A percentile compares a stretch with the other conserved stretches of the same genome.
Evolutionary conservation across 2,797 vertebrate species (phyloP).

Genomic region (Rhinichthys osculus): DNA sequence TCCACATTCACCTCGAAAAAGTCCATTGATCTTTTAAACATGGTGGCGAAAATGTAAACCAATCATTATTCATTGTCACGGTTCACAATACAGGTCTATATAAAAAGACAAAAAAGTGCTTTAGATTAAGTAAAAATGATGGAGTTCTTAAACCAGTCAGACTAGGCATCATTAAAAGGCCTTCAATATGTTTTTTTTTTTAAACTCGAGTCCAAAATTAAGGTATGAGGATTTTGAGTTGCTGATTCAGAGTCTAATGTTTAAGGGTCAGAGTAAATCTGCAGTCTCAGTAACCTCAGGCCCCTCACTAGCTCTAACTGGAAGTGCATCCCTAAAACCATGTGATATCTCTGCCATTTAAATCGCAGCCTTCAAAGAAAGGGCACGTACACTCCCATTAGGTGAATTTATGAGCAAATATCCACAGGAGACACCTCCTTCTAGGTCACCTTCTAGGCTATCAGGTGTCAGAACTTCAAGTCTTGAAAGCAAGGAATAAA

Average conservation of each 20-base stretch:
- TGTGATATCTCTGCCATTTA: constrained; percentile 25
- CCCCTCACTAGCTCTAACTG: constrained; percentile 12
- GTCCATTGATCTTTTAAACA: constrained; percentile 3
- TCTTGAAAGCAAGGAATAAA: constrained; percentile 24
- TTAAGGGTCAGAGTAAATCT: constrained; percentile 46
- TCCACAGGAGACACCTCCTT: constrained; percentile 53
- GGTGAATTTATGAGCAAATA: constrained; percentile 51
- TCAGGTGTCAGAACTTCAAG: constrained; percentile 28
- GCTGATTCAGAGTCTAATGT: constrained; percentile 43
- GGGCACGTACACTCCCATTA: constrained; percentile 20
- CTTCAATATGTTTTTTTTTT: not conserved
- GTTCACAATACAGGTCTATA: constrained; percentile 75
- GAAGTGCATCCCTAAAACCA: constrained; percentile 27
- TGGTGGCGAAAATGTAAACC: constrained; percentile 62
- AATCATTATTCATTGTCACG: constrained; percentile 70
- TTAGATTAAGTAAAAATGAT: constrained; percentile 76
- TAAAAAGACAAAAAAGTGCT: constrained; percentile 72
- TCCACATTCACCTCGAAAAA: constrained; percentile 30
- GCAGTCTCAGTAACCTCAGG: constrained; percentile 21
- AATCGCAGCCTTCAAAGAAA: constrained; percentile 42
- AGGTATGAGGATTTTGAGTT: constrained; percentile 38
- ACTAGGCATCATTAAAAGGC: constrained; percentile 51
- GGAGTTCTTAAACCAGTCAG: constrained; percentile 75
- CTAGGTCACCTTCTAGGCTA: not conserved
- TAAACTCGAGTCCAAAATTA: constrained; percentile 32